Percentiles rank a stretch among this genome's conserved stretches.
Conservation (phyloP, 2,113 vertebrate species). For the Tauraco erythrolophus region DNA sequence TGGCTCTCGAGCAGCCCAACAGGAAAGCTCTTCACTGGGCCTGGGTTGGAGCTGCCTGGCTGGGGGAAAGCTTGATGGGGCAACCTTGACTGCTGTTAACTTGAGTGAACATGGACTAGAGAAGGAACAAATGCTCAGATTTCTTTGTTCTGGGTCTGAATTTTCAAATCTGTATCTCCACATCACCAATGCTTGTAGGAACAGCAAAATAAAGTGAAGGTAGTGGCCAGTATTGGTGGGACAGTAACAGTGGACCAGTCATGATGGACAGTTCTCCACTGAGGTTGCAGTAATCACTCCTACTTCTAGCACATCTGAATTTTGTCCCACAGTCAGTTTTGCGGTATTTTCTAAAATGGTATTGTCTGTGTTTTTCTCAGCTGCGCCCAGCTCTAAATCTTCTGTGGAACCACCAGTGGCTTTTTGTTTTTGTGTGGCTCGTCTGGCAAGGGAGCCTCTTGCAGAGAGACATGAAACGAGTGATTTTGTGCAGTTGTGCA, state of each 20-base stretch:
- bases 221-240: neutral
- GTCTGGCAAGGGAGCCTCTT: neutral
- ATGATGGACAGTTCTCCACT: neutral
- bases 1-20: accelerated
- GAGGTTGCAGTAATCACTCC: neutral
- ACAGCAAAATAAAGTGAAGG: neutral
- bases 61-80: neutral
- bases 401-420: neutral
- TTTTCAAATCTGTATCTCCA: neutral
- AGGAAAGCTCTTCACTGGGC: neutral
- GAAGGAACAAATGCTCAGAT: neutral
- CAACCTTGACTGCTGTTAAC: neutral
- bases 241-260: neutral
- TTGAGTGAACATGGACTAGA: neutral
- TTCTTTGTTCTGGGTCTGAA: neutral
- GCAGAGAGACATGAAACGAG: neutral
- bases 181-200: neutral
- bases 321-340: neutral
- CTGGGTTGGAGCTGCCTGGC: neutral
- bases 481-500: neutral
- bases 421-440: neutral
- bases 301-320: neutral
- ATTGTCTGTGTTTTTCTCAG: neutral
- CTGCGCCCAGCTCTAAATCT: neutral
- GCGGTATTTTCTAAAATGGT: neutral